phyloP scores from a whole-genome alignment of 2,113 vertebrate species.

The Proterorhinus semilunaris region DNA sequence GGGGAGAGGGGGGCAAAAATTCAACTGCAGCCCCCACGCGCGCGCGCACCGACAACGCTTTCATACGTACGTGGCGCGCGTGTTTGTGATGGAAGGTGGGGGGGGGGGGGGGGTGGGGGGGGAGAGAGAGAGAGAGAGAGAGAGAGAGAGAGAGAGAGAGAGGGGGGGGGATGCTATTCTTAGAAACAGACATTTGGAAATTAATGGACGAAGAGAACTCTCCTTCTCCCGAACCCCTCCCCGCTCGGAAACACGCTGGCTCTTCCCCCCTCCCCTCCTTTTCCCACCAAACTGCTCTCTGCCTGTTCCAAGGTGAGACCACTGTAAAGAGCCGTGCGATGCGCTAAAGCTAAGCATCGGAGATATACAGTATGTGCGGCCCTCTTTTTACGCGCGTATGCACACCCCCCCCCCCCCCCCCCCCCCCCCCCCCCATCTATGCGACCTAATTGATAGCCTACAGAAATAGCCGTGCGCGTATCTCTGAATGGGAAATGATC shows the following conservation, averaged over 20 bases:
- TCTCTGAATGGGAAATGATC: conserved; percentile 54
- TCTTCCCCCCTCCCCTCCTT: conserved; percentile 35
- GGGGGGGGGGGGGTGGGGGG: conserved; percentile 11
- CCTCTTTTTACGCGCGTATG: background rate
- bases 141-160: no score
- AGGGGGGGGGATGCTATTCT: conserved; percentile 68
- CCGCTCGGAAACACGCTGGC: conserved; percentile 40
- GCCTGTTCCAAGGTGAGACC: conserved; percentile 49
- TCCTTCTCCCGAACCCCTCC: conserved; percentile 40
- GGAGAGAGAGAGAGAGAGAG: no score
- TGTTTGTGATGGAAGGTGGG: conserved; percentile 55
- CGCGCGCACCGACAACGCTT: conserved; percentile 41
- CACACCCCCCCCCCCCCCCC: no score
- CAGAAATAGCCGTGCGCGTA: conserved; percentile 48
- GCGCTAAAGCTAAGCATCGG: conserved; percentile 13
- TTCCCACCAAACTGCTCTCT: conserved; percentile 27
- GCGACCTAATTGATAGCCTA: conserved; percentile 61
- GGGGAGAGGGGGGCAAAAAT: conserved; percentile 23
- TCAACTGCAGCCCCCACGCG: conserved; percentile 51
- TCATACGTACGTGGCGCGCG: conserved; percentile 41
- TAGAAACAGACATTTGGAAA: conserved; percentile 77
- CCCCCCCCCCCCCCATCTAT: no score
- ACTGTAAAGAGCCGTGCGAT: background rate
- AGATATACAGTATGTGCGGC: no score
- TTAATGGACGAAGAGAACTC: conserved; percentile 73